Evolutionary conservation across 2,888 invertebrate genomes (phyloP), one percentile per base, ranked within the genome.

Genomic region (Andrena praecox): DNA sequence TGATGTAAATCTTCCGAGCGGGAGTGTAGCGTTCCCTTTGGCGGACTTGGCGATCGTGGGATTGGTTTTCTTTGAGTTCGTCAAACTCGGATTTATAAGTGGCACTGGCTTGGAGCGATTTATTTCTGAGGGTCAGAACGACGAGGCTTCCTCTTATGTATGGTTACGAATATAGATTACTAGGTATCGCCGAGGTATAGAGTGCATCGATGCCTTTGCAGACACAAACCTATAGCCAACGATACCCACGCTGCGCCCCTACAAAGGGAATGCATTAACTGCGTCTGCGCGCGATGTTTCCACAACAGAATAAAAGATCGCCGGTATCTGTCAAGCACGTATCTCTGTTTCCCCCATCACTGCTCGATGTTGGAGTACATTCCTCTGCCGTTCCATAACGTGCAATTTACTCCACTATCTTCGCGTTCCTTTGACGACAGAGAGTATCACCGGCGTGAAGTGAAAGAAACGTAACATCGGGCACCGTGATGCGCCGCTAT

Each of bases 261-360:
- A 48, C 62, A 77, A 77, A 78, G 68, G 35, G 78, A 78, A 77
- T 78, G 52, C 77, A 68, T 78, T 63, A 63, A 68, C 50, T 48
- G 77, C 52, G 8, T 31, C 33, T 76, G 54, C 7, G 52, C 12
- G 66, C 24, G 54, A 67, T 31, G 48, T 31, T 31, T 54, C 68
- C 62, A 63, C 75, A 62, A 69, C 60, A 27, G 78, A 78, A 78
- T 77, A 77, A 60, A 42, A 62, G 66, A 77, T 78, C 62, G 24
- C 77, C 42, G 67, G 62, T 54, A 60, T 67, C 68, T 68, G 60
- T 77, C 67, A 42, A 20, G 27, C 52, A 12, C 27, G 42, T 10
- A 77, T 67, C 54, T 75, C 48, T 35, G 54, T 54, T 78, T 67
- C 27, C 68, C 31, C 20, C n/a, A 6, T 29, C 62, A 33, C 68